Conservation (phyloP, 2,888 invertebrate genomes). For the Boloria selene region DNA sequence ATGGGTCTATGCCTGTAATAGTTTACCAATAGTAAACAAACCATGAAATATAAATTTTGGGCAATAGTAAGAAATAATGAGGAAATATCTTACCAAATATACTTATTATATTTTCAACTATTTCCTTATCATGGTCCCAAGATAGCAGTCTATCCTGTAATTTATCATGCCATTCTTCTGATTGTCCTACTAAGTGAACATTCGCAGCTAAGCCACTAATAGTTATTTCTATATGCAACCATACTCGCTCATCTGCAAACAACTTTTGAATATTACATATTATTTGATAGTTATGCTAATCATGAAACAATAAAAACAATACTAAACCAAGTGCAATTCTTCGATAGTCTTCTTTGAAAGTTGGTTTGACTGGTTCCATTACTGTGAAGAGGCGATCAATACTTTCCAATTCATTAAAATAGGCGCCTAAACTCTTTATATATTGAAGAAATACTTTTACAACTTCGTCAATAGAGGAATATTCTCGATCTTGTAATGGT, state of each 20-base stretch:
- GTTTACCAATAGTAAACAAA: too few relatives aligned
- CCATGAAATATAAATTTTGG: too few relatives aligned
- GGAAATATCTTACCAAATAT: constrained; percentile 60
- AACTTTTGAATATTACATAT: constrained; percentile 2
- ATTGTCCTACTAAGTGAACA: constrained; percentile 65
- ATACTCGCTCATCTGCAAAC: constrained; percentile 62
- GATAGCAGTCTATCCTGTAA: constrained; percentile 58
- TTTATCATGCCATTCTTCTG: constrained; percentile 60
- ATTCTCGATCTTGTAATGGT: constrained; percentile 55
- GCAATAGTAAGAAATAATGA: too few relatives aligned
- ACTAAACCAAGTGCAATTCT: constrained; percentile 64
- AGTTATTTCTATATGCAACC: constrained; percentile 72
- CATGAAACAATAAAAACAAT: constrained; percentile 12
- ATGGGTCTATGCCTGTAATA: too few relatives aligned
- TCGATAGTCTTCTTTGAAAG: constrained; percentile 68
- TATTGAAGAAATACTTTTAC: constrained; percentile 49
- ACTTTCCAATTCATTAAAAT: constrained; percentile 63
- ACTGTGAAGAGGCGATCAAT: constrained; percentile 62
- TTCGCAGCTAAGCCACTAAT: constrained; percentile 63
- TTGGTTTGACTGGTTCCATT: constrained; percentile 62
- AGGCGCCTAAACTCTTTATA: constrained; percentile 53
- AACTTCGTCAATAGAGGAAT: constrained; percentile 54
- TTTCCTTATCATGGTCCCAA: constrained; percentile 73
- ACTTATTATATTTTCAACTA: constrained; percentile 64
- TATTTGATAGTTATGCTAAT: not conserved